Base-by-base conservation (phyloP, 2,888 invertebrate genomes). In the Lagria hirta region DNA sequence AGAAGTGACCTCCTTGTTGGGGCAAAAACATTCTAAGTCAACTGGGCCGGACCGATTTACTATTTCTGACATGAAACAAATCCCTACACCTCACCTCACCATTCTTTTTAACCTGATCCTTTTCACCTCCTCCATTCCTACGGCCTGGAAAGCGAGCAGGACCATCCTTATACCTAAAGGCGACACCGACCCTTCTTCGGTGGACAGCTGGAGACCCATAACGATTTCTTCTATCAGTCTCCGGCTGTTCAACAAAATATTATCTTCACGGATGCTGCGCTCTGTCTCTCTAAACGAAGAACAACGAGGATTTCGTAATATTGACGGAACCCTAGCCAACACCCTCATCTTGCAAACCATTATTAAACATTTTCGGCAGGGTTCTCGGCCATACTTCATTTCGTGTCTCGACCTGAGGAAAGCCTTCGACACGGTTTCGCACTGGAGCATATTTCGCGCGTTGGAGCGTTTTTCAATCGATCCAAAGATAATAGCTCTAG, bases 371-470 rank as follows among this genome's bases (percentile, higher is more conserved):
- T 11, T 20, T 11, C 28, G 15, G 6, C 11, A 5, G 27, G 24
- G n/a, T 2, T 14, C 13, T 13, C 7, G 23, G 13, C 34, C 34
- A 2, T 45, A 40, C 21, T 17, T 27, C 15, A 29, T 52, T 6
- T 20, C 43, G 4, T 21, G 35, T 2, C 11, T 52, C 2, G 51
- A 51, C 14, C 8, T 52, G 15, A 10, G 26, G 5, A 51, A 46
- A n/a, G 52, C 48, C 1, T 51, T 52, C 28, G 52, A 52, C 12
- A 34, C 42, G 1, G 20, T 52, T 5, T 47, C 47, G 1, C 37
- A 47, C 15, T 7, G 5, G 3, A 26, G 37, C n/a, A 41, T 45
- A 1, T 2, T 22, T 7, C 13, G 34, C 20, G 34, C 34, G 3
- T 3, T 42, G 4, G 11, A 4, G 3, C 21, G 42, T 3, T 20